A percentile compares a stretch with the other conserved stretches of the same genome.
phyloP scores from a whole-genome alignment of 2,113 vertebrate species.

The Mesoclemmys tuberculata region DNA sequence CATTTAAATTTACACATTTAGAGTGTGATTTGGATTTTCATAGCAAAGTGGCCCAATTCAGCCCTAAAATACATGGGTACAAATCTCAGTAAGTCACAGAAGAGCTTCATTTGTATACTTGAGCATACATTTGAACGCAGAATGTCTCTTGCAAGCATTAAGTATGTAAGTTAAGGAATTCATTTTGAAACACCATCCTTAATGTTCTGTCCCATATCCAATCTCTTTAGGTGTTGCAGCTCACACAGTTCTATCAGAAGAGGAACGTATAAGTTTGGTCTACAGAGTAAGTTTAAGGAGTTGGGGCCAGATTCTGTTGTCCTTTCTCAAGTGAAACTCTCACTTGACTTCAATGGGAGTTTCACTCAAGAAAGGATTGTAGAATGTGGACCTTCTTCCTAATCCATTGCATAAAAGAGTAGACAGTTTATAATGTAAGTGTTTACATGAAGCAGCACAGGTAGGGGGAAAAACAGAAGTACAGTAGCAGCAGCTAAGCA shows the following conservation, averaged over 20 bases:
- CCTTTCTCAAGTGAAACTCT: not conserved
- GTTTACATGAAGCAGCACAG: not conserved
- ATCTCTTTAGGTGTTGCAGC: not conserved
- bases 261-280: not conserved
- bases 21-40: not conserved
- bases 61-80: not conserved
- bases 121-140: not conserved
- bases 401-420: not conserved
- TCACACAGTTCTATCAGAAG: conserved; percentile 27
- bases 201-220: not conserved
- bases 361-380: not conserved
- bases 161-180: not conserved
- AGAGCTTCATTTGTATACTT: not conserved
- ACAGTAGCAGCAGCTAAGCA: not conserved
- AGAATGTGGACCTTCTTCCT: not conserved
- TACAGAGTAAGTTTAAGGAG: conserved; percentile 4
- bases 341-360: not conserved
- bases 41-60: not conserved
- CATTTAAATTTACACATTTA: not conserved
- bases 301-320: not conserved
- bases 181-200: not conserved
- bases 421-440: not conserved
- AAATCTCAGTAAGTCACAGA: not conserved
- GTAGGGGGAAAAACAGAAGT: not conserved
- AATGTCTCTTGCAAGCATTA: not conserved